These are phyloP conservation scores for Halcyon chelicuti DNA, from an alignment of 2,797 vertebrate genomes.

Conservation along the genomic window DNA sequence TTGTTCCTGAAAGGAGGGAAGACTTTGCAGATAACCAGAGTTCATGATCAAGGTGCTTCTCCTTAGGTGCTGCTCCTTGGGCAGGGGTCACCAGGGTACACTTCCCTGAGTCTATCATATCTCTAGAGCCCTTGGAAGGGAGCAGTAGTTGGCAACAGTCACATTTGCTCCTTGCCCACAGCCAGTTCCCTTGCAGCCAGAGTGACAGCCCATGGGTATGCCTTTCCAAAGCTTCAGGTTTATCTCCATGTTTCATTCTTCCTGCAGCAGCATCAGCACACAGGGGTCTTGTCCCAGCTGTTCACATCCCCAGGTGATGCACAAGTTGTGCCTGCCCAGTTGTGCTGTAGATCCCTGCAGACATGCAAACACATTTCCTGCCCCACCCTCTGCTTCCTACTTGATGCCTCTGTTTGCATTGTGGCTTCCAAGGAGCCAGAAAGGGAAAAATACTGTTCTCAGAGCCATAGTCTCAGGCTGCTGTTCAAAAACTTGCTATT, in stretches of 20 bases:
- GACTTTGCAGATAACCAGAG: neutral
- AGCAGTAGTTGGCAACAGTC: neutral
- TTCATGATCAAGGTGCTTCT: rapidly evolving
- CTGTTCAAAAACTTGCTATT: neutral
- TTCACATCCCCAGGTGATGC: neutral
- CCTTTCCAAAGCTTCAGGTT: neutral
- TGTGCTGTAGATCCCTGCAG: neutral
- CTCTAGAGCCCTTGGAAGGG: neutral
- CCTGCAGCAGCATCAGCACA: neutral
- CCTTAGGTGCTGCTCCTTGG: neutral
- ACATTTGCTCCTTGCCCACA: neutral
- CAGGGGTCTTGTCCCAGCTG: neutral
- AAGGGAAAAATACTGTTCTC: neutral
- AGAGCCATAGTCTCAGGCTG: neutral
- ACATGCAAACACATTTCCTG: neutral
- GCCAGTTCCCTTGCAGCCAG: neutral
- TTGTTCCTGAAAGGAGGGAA: neutral
- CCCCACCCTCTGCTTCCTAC: neutral
- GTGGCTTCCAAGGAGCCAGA: neutral
- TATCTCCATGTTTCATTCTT: neutral
- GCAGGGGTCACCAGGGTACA: neutral
- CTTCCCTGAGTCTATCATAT: neutral
- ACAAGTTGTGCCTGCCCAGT: neutral
- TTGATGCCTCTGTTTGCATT: neutral
- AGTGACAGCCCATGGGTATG: neutral